Evolutionary conservation across 2,113 vertebrate genomes (phyloP).

Genomic region (Orcinus orca): DNA sequence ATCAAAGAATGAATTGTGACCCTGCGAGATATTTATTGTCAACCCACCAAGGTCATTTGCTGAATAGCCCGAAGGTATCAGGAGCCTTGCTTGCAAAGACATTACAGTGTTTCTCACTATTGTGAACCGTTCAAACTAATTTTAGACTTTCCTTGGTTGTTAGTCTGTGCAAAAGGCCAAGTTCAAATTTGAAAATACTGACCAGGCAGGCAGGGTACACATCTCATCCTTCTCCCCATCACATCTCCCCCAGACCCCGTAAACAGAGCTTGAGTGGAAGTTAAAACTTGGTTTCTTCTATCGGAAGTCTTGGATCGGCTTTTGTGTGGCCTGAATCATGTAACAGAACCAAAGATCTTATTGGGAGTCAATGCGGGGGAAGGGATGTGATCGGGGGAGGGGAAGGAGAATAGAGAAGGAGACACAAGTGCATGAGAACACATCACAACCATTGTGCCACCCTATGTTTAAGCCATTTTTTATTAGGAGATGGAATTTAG

Average conservation of each 20-base stretch:
- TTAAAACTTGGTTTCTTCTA: background rate
- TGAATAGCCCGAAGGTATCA: background rate
- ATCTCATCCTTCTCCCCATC: background rate
- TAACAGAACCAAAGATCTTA: background rate
- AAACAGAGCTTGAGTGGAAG: background rate
- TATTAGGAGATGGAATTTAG: background rate
- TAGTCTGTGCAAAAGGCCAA: background rate
- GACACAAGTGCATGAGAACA: background rate
- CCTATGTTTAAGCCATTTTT: background rate
- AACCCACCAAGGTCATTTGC: conserved; percentile 18
- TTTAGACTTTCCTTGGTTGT: conserved; percentile 1
- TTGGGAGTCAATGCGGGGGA: background rate
- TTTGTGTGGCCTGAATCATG: background rate
- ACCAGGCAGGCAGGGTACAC: background rate
- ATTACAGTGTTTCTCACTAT: background rate
- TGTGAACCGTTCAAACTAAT: background rate
- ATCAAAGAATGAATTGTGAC: background rate
- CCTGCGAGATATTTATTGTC: background rate
- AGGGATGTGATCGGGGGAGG: background rate
- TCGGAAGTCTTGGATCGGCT: background rate
- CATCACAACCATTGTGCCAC: background rate
- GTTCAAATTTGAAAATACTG: conserved; percentile 10
- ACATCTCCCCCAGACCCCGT: background rate
- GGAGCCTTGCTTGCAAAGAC: background rate
- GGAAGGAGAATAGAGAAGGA: background rate